Conservation (phyloP, 2,888 invertebrate genomes). For the Lottia scabra region DNA sequence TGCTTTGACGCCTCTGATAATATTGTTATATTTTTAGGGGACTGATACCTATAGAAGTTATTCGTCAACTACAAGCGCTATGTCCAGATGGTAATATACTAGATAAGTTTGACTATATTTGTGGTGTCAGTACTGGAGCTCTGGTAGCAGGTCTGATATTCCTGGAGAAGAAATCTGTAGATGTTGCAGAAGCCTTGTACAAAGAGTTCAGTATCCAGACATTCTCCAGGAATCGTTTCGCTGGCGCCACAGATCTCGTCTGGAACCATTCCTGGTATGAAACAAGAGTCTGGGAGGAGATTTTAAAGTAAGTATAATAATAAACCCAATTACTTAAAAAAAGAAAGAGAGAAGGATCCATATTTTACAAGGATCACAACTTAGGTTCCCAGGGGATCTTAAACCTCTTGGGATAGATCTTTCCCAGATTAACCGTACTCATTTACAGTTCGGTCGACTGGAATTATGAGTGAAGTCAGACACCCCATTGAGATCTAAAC, state of each 20-base stretch:
- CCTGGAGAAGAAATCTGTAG: constrained; percentile 69
- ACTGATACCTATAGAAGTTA: constrained; percentile 85
- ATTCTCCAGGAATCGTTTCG: constrained; percentile 77
- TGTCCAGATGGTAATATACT: constrained; percentile 73
- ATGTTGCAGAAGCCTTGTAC: constrained; percentile 75
- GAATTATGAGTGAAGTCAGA: too few relatives aligned
- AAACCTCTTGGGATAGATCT: too few relatives aligned
- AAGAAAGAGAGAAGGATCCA: too few relatives aligned
- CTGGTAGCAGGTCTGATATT: constrained; percentile 60
- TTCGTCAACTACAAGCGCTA: constrained; percentile 80
- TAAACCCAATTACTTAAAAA: too few relatives aligned
- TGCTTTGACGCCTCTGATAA: too few relatives aligned
- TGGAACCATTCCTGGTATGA: constrained; percentile 91
- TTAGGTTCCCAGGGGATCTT: too few relatives aligned
- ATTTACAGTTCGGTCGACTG: too few relatives aligned
- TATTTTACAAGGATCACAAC: too few relatives aligned
- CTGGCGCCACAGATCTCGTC: constrained; percentile 80
- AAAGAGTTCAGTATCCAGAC: constrained; percentile 71
- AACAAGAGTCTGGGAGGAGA: constrained; percentile 83
- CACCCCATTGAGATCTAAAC: too few relatives aligned
- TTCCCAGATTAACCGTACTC: too few relatives aligned
- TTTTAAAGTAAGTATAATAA: constrained; percentile 75
- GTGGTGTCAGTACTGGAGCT: constrained; percentile 73
- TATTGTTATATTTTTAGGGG: constrained; percentile 74
- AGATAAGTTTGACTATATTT: constrained; percentile 87